Evolutionary conservation across 1,140 invertebrate genomes (phyloP).

Genomic region (Mycetomoellerius zeteki): DNA sequence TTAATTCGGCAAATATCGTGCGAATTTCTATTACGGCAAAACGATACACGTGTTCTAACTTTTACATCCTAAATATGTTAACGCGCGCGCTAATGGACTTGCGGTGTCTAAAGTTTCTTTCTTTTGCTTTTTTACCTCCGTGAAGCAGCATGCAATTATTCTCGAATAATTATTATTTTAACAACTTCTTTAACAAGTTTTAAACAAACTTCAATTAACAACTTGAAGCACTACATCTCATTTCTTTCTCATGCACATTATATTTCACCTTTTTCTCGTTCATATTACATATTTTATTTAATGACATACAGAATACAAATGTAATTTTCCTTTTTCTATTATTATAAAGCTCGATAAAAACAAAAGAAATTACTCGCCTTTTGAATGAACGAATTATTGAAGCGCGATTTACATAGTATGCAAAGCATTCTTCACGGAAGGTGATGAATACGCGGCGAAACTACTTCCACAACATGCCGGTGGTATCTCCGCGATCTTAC

Average conservation of each 20-base stretch:
- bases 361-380: background rate
- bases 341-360: background rate
- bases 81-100: constrained; percentile 35
- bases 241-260: background rate
- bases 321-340: background rate
- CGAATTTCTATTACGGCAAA: constrained; percentile 16
- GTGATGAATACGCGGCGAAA: constrained; percentile 13
- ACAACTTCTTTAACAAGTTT: constrained; percentile 1
- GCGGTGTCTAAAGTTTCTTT: constrained; percentile 2
- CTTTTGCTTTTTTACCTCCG: background rate
- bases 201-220: background rate
- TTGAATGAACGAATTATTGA: constrained; percentile 12
- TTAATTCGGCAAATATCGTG: constrained; percentile 13
- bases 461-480: constrained; percentile 26
- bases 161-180: background rate
- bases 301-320: background rate
- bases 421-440: constrained; percentile 21
- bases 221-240: background rate
- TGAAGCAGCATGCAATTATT: background rate
- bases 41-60: constrained; percentile 8
- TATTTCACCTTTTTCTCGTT: background rate
- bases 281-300: background rate
- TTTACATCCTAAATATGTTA: constrained; percentile 34
- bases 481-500: constrained; percentile 62
- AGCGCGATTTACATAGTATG: constrained; percentile 36